Base-by-base conservation (phyloP, 2,113 vertebrate genomes). In the Nibea albiflora region DNA sequence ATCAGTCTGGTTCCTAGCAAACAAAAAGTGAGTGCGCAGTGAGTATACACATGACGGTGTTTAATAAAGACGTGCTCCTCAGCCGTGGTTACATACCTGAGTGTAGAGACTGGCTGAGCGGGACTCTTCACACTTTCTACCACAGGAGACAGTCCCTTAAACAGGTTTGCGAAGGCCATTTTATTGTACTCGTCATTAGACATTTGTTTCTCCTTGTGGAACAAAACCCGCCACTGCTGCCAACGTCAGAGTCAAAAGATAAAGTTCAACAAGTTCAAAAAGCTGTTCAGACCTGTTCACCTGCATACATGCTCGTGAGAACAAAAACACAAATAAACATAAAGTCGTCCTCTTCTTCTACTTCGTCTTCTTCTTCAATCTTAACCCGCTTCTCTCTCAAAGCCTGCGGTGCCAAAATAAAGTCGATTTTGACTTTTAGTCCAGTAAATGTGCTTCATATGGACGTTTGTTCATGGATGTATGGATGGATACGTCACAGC, bases 151-250 rank as follows among this genome's bases (percentile, higher is more conserved):
- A 94, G 76, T 12, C 28, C 54, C 7, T 67, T 65, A 53, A 94
- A 94, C 20, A 92, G 80, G n/a, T 84, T 87, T 1, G 86, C 5
- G 17, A 92, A 92, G 52, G 78, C 75, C 92, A 94, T 93, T 19
- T 15, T 67, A 14, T 31, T 11, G 54, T 11, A 16, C 15, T 69
- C 2, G 9, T 68, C 7, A 11, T 57, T 14, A 14, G 6, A 28
- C 12, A 0, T 10, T 20, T 24, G 4, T 11, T 26, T 22, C 2
- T 28, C 10, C 1, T 10, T 20, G 19, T 57, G 11, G 11, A 39
- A 53, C 46, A 1, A 50, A 14, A 7, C 16, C 19, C 0, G 20
- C 1, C 31, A 19, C 10, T 9, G 35, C 35, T 39, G 35, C 35
- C 35, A 39, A 39, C 35, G 35, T 39, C 39, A 24, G 4, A 8